Evolutionary conservation across 2,797 vertebrate species (phyloP).

Genomic region (Furcifer pardalis): DNA sequence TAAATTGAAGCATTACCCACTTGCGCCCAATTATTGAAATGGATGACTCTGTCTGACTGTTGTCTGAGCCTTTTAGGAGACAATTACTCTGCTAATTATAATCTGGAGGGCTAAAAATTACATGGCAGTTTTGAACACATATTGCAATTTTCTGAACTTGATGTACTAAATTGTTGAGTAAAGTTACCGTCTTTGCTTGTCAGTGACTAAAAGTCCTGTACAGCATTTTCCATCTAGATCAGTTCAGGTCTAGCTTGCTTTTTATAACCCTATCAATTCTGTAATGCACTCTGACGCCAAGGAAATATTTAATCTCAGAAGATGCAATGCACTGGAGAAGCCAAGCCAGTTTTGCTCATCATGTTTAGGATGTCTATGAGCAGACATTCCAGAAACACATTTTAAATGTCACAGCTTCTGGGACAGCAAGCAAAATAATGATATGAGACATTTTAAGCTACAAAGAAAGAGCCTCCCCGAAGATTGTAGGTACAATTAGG

Average conservation of each 20-base stretch:
- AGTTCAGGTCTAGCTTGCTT: not conserved
- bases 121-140: slow-evolving; percentile 12
- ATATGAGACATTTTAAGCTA: too few species aligned
- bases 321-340: not conserved
- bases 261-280: not conserved
- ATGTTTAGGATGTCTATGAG: not conserved
- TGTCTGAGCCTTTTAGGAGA: slow-evolving; percentile 11
- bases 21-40: slow-evolving; percentile 18
- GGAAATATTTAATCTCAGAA: not conserved
- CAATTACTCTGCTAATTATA: slow-evolving; percentile 27
- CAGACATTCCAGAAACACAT: not conserved
- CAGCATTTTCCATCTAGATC: not conserved
- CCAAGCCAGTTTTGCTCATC: not conserved
- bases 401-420: too few species aligned
- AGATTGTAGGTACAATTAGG: too few species aligned
- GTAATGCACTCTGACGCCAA: not conserved
- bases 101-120: slow-evolving; percentile 6
- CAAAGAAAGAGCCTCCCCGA: too few species aligned
- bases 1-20: not conserved
- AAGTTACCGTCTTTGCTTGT: not conserved
- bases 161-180: not conserved
- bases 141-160: slow-evolving; percentile 23
- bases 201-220: not conserved
- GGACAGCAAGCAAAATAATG: not conserved
- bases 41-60: slow-evolving; percentile 18